Conservation (phyloP, 2,113 vertebrate genomes). For the Marmota flaviventris region DNA sequence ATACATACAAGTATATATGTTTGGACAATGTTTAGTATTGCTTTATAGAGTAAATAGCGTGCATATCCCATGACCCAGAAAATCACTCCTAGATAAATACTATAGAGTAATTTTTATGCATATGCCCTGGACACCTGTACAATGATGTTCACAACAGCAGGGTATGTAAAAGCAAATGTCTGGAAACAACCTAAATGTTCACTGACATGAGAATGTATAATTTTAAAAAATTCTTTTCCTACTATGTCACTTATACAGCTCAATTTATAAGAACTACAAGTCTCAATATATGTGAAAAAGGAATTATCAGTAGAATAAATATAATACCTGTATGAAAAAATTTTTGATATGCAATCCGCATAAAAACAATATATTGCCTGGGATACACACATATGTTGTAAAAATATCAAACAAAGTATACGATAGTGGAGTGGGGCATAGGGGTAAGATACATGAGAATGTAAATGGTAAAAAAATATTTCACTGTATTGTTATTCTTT, state of each 20-base stretch:
- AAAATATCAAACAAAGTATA: neutral
- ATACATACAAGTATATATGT: neutral
- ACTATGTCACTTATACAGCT: neutral
- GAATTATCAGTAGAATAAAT: neutral
- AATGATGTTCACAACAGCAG: neutral
- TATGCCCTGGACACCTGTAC: neutral
- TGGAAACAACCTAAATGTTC: neutral
- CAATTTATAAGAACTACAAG: neutral
- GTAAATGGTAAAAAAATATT: neutral
- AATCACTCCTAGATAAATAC: neutral
- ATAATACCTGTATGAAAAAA: neutral
- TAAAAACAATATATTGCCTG: neutral
- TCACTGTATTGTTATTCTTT: neutral
- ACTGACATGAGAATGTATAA: neutral
- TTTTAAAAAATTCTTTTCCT: neutral
- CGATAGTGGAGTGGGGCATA: neutral
- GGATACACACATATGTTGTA: neutral
- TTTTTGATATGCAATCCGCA: neutral
- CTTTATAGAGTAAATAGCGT: slow-evolving; percentile 33
- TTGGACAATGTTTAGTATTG: slow-evolving; percentile 21
- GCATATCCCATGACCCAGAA: neutral
- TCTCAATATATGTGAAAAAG: neutral
- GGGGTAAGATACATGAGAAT: no score
- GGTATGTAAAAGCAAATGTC: neutral
- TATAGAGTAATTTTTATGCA: neutral